A percentile compares a stretch with the other conserved stretches of the same genome.
phyloP scores from a whole-genome alignment of 2,888 invertebrate species.

The Lypha dubia region DNA sequence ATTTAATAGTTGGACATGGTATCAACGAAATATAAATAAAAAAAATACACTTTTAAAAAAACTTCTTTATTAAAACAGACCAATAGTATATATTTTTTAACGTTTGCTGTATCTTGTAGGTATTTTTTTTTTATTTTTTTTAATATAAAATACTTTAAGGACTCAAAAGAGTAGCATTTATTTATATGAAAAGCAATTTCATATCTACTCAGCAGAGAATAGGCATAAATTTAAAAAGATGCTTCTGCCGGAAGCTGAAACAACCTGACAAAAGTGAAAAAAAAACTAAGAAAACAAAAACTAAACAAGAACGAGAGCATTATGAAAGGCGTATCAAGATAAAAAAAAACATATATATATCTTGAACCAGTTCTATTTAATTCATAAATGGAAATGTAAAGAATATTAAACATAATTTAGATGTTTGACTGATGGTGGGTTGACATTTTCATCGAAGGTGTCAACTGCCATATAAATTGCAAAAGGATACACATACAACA shows the following conservation, averaged over 20 bases:
- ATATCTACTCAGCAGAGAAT: slow-evolving; percentile 36
- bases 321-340: background rate
- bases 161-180: slow-evolving; percentile 38
- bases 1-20: no score
- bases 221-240: slow-evolving; percentile 57
- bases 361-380: slow-evolving; percentile 65
- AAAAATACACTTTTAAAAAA: no score
- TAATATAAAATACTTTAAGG: slow-evolving; percentile 18
- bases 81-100: background rate
- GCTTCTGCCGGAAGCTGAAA: slow-evolving; percentile 55
- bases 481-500: background rate
- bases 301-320: slow-evolving; percentile 7
- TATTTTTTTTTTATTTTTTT: no score
- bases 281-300: slow-evolving; percentile 11
- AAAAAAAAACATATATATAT: background rate
- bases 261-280: slow-evolving; percentile 30
- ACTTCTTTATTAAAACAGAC: no score
- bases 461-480: slow-evolving; percentile 35
- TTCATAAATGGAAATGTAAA: slow-evolving; percentile 36
- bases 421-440: slow-evolving; percentile 33
- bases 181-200: slow-evolving; percentile 47
- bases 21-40: no score
- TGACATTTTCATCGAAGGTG: slow-evolving; percentile 49
- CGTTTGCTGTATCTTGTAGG: background rate
- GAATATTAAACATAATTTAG: slow-evolving; percentile 7